Evolutionary conservation across 2,888 invertebrate species (phyloP), one percentile per base, ranked within the genome.

Genomic region (Coenonympha glycerion): DNA sequence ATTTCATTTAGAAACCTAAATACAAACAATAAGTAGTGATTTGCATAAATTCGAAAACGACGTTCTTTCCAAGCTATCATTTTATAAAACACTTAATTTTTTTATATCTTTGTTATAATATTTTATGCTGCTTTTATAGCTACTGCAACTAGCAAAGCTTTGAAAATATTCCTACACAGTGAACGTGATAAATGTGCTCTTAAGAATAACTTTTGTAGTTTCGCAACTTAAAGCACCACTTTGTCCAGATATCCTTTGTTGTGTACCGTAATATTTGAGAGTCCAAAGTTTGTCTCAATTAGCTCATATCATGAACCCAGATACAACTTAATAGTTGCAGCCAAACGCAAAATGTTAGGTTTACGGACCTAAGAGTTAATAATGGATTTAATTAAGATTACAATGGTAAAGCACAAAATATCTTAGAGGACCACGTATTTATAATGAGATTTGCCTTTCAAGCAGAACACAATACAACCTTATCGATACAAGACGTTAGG

Each of bases 111-210:
- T n/a, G n/a, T n/a, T n/a, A n/a, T n/a, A n/a, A n/a, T n/a, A n/a
- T n/a, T n/a, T n/a, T n/a, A n/a, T n/a, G n/a, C n/a, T n/a, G n/a
- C n/a, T n/a, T n/a, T n/a, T n/a, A n/a, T n/a, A n/a, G n/a, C n/a
- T n/a, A n/a, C n/a, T n/a, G n/a, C n/a, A n/a, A n/a, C n/a, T n/a
- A 76, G 73, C 79, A 78, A 71, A 71, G 75, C 73, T 73, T 68
- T 73, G 73, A 79, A 79, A 79, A 79, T 71, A 75, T 75, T 73
- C 71, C 74, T 66, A 66, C 68, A 65, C 68, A 65, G 75, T 69
- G 74, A 75, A 76, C 64, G 68, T 80, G 80, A 81, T 79, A 76
- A 82, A 83, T 79, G 73, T 67, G 67, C 61, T 63, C 60, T 61
- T 62, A 66, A 68, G 62, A 66, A 71, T 68, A 76, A 77, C 70